Evolutionary conservation across 2,113 vertebrate species (phyloP), one percentile per base, ranked within the genome.

Genomic region (Psilopogon haemacephalus): DNA sequence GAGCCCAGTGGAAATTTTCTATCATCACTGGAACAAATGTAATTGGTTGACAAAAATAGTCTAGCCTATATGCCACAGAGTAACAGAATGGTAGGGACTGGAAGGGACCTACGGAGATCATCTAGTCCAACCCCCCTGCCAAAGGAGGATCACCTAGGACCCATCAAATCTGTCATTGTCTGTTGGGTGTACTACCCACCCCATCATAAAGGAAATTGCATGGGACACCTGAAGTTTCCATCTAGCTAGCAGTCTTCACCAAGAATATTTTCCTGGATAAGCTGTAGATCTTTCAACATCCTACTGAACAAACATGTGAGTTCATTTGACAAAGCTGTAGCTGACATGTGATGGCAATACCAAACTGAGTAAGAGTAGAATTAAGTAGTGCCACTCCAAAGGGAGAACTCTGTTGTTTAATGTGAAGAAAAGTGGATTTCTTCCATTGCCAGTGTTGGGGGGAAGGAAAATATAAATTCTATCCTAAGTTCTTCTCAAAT

Each of bases 281-380:
- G 2, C n/a, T 62, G 69, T 23, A 37, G 19, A 11, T 59, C 32
- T 79, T 86, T 69, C 2, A 0, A 48, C 3, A 3, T 42, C n/a
- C 52, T 46, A 59, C 12, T 78, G 46, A 63, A 37, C 48, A 89
- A 89, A 58, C 0, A 0, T 4, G 3, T 38, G 55, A n/a, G 52
- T 55, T 74, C 37, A 55, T 67, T 54, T 71, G 38, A 33, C 54
- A 90, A 68, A 88, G 81, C 33, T 1, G 3, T 58, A 67, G 7
- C 48, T 88, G 55, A 30, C 33, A 72, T 5, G 1, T 24, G 52
- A 35, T 0, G 0, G 3, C 1, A 67, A 28, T n/a, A 55, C 12
- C 11, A 55, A 46, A 59, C 38, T 33, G 62, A 23, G 35, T 12
- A 85, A 40, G 76, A 30, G 20, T 40, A 38, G 12, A 13, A 17